Evolutionary conservation across 2,113 vertebrate species (phyloP), one percentile per base, ranked within the genome.

Genomic region (Corydoras maculifer): DNA sequence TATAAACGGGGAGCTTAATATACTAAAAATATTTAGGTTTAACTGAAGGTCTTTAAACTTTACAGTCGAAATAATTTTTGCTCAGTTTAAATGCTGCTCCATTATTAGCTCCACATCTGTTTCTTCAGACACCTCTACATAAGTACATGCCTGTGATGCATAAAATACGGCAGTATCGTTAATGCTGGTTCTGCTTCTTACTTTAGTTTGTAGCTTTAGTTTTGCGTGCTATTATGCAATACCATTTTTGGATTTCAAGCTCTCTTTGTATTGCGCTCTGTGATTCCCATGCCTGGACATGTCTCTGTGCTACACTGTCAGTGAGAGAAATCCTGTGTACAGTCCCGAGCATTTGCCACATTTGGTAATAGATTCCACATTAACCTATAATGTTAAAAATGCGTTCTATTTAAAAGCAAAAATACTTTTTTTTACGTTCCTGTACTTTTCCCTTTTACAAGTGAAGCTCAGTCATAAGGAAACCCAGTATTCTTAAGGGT

Each of bases 271-370:
- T 35, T n/a, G 15, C 13, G 9, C 57, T 58, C 49, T 13, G 3
- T 59, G 53, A 13, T 15, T 32, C n/a, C 18, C 62, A 35, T 68
- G 69, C 68, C 31, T 13, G 43, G 61, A 13, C 58, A 69, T 63
- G 72, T 58, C 58, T 58, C 10, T 48, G 5, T 54, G 25, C 55
- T 58, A 13, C 10, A 55, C 31, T 73, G 49, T 25, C 12, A 31
- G 55, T 30, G 54, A 32, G 8, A 53, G 12, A 13, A 49, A 32
- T 15, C 53, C 15, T 51, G n/a, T 29, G 18, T 67, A 10, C 15
- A 64, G 48, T 25, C 4, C 9, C 1, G 50, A 29, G 61, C 62
- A 15, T 62, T 53, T 15, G 65, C 30, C 31, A 63, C 10, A 5
- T 29, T n/a, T 64, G 2, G 6, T 65, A 9, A 13, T n/a, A 43